These are phyloP conservation scores for Sesamia nonagrioides DNA, from an alignment of 1,140 invertebrate genomes.

Conservation along the genomic window DNA sequence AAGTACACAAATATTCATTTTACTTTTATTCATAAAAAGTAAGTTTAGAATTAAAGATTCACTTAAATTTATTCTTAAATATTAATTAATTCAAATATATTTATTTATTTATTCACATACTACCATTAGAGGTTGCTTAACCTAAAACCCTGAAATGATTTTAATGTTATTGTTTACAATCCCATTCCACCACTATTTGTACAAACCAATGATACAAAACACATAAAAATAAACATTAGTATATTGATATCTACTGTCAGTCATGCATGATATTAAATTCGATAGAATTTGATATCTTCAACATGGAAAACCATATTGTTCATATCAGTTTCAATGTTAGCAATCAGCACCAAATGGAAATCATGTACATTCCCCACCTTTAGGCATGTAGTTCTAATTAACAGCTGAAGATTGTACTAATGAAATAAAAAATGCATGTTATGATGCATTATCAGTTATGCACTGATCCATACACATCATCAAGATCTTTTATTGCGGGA, in stretches of 20 bases:
- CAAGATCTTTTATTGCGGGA: background rate
- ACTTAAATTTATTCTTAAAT: too few relatives aligned
- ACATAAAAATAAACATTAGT: background rate
- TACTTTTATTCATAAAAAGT: too few relatives aligned
- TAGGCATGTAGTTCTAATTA: constrained; percentile 18
- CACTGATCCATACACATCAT: too few relatives aligned
- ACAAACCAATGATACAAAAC: too few relatives aligned
- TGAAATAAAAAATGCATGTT: background rate
- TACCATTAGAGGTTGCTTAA: too few relatives aligned
- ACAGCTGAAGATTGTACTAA: background rate
- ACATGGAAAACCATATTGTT: background rate
- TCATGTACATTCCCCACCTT: constrained; percentile 12
- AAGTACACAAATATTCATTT: too few relatives aligned
- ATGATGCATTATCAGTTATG: background rate
- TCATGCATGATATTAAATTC: background rate
- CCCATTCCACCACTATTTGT: too few relatives aligned
- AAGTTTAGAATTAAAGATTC: too few relatives aligned
- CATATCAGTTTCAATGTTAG: constrained; percentile 2
- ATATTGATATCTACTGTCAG: background rate
- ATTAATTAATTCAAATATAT: too few relatives aligned
- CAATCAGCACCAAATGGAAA: background rate
- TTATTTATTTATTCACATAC: too few relatives aligned
- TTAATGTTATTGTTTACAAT: too few relatives aligned
- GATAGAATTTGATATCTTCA: background rate
- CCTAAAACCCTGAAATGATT: too few relatives aligned